A percentile compares a stretch with the other conserved stretches of the same genome.
Conservation (phyloP, 2,888 invertebrate genomes). For the Epinotia ramella region DNA sequence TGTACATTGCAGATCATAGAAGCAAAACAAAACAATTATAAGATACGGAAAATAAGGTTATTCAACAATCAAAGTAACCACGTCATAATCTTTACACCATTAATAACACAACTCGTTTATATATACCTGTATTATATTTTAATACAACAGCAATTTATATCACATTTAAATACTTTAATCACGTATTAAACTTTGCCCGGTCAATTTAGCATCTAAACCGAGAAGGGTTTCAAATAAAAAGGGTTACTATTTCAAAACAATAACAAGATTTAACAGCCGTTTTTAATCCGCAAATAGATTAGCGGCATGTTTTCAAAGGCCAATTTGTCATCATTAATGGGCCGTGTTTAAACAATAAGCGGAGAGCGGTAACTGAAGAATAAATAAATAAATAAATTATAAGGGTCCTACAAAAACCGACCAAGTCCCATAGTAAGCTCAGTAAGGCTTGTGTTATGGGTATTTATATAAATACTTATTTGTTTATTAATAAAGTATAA, state of each 20-base stretch:
- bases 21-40: too few species aligned
- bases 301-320: slow-evolving; percentile 69
- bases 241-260: slow-evolving; percentile 48
- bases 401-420: too few species aligned
- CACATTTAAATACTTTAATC: slow-evolving; percentile 14
- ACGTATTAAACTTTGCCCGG: slow-evolving; percentile 31
- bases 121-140: too few species aligned
- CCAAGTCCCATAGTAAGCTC: too few species aligned
- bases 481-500: too few species aligned
- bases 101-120: too few species aligned
- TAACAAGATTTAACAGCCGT: slow-evolving; percentile 60
- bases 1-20: too few species aligned
- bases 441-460: too few species aligned
- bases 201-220: slow-evolving; percentile 27
- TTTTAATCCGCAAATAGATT: slow-evolving; percentile 72
- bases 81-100: not conserved
- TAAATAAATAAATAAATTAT: not conserved
- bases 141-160: not conserved
- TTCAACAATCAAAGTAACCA: not conserved
- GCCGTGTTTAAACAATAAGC: slow-evolving; percentile 42
- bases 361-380: slow-evolving; percentile 48
- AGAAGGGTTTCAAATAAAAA: slow-evolving; percentile 34
- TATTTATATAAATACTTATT: too few species aligned
- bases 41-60: not conserved
- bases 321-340: slow-evolving; percentile 70